Evolutionary conservation across 2,888 invertebrate genomes (phyloP).

Genomic region (Acleris holmiana): DNA sequence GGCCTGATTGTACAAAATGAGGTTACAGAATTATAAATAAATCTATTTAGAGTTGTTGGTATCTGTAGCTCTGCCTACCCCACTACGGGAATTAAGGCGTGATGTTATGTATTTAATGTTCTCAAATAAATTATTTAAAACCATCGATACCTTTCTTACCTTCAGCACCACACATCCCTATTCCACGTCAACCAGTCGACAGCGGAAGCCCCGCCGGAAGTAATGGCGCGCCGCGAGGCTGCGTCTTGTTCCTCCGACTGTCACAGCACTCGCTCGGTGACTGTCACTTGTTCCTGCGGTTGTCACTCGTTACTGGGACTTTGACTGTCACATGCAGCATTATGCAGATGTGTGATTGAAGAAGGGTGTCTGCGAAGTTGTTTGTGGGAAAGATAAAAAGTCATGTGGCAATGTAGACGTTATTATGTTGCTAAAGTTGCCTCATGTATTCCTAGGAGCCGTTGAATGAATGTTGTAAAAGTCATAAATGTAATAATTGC

Average conservation of each 20-base stretch:
- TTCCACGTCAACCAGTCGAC: slow-evolving; percentile 7
- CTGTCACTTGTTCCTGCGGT: slow-evolving; percentile 27
- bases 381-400: neutral
- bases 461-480: too few species aligned
- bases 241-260: slow-evolving; percentile 28
- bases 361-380: slow-evolving; percentile 1
- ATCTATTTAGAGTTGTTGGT: too few species aligned
- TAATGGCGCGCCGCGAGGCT: slow-evolving; percentile 27
- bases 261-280: slow-evolving; percentile 9
- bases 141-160: slow-evolving; percentile 2
- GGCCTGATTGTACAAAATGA: too few species aligned
- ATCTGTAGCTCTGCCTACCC: too few species aligned
- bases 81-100: too few species aligned
- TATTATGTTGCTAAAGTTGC: too few species aligned
- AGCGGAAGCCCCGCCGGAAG: slow-evolving; percentile 35
- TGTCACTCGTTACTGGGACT: slow-evolving; percentile 28
- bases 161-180: slow-evolving; percentile 9
- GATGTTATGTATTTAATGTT: too few species aligned
- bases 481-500: too few species aligned
- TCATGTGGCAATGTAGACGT: too few species aligned
- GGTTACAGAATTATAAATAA: too few species aligned
- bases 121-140: neutral
- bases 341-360: slow-evolving; percentile 22
- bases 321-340: slow-evolving; percentile 18
- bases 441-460: too few species aligned